These are phyloP conservation scores for Linurgus olivaceus DNA, from an alignment of 2,797 vertebrate genomes.

Conservation along the genomic window DNA sequence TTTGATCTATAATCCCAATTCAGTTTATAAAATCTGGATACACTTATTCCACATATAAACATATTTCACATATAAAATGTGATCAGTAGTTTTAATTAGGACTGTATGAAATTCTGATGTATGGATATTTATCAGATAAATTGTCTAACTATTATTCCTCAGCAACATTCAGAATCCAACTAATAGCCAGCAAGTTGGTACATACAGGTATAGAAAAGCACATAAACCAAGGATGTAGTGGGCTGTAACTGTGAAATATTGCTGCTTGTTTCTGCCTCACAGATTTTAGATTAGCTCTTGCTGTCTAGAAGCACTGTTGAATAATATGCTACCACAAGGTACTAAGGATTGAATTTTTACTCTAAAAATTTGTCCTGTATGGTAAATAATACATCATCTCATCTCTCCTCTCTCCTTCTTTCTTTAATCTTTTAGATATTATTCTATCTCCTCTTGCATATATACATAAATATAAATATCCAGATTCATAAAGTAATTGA, in stretches of 20 bases:
- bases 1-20: neutral
- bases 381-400: slow-evolving; percentile 27
- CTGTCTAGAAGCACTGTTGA: slow-evolving; percentile 1
- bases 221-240: slow-evolving; percentile 44
- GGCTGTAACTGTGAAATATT: slow-evolving; percentile 59
- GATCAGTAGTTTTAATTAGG: slow-evolving; percentile 10
- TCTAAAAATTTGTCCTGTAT: neutral
- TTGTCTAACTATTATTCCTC: neutral
- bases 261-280: slow-evolving; percentile 52
- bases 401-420: neutral
- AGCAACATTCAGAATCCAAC: neutral
- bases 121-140: neutral
- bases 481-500: neutral
- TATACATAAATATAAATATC: neutral
- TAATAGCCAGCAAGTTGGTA: neutral
- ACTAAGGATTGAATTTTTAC: slow-evolving; percentile 36
- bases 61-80: neutral
- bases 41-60: neutral
- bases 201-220: neutral
- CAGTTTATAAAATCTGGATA: neutral
- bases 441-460: neutral
- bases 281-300: slow-evolving; percentile 64
- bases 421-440: neutral
- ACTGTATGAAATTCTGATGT: neutral
- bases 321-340: neutral